A percentile compares a stretch with the other conserved stretches of the same genome.
phyloP scores from a whole-genome alignment of 2,888 invertebrate species.

The Hemithea aestivaria region DNA sequence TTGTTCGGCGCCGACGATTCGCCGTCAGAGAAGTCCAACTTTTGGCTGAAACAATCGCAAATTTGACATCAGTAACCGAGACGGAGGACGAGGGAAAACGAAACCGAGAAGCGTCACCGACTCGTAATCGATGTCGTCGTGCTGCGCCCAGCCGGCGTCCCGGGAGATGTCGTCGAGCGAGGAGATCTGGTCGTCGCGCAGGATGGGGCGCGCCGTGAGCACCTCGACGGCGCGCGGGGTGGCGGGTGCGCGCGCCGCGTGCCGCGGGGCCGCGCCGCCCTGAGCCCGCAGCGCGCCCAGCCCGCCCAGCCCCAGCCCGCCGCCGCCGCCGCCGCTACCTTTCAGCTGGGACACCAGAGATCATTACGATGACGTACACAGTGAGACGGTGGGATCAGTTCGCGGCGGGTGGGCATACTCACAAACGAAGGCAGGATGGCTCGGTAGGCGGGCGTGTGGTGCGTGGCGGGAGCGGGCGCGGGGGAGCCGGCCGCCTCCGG shows the following conservation, averaged over 20 bases:
- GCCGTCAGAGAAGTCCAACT: constrained; percentile 96
- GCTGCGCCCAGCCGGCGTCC: constrained; percentile 94
- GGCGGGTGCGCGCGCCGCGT: constrained; percentile 46
- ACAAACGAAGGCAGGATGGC: constrained; percentile 90
- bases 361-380: too few relatives aligned
- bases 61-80: not conserved
- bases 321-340: constrained; percentile 67
- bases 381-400: too few relatives aligned
- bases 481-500: constrained; percentile 77
- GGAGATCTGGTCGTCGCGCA: constrained; percentile 94
- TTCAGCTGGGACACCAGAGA: constrained; percentile 45
- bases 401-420: constrained; percentile 49
- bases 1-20: constrained; percentile 77
- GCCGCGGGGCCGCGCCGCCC: constrained; percentile 42
- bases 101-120: constrained; percentile 45
- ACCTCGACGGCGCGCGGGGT: constrained; percentile 80
- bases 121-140: constrained; percentile 96
- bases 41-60: constrained; percentile 81
- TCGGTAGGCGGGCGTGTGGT: constrained; percentile 83
- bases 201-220: constrained; percentile 88
- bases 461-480: constrained; percentile 74
- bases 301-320: constrained; percentile 68
- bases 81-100: not conserved
- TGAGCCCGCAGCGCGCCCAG: constrained; percentile 62
- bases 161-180: constrained; percentile 94